Conservation (phyloP, 2,888 invertebrate genomes). For the Tromatobia lineatoria region DNA sequence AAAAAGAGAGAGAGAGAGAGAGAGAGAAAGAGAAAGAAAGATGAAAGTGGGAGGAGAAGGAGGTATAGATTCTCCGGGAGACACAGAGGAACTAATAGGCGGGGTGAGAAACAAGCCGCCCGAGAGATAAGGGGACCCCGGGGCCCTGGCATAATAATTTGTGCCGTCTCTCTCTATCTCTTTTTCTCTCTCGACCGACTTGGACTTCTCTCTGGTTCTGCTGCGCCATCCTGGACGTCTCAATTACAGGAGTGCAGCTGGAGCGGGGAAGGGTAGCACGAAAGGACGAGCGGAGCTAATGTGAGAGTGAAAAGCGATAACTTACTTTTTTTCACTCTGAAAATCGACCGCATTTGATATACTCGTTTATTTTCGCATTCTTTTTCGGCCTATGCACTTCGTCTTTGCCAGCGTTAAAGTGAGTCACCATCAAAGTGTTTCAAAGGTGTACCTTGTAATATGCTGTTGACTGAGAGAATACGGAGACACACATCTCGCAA, state of each 20-base stretch:
- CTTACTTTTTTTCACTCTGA: slow-evolving; percentile 3
- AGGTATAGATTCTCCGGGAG: slow-evolving; percentile 77
- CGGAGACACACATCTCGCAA: slow-evolving; percentile 9
- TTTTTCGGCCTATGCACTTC: neutral
- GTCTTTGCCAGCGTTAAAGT: neutral
- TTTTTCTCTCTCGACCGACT: slow-evolving; percentile 43
- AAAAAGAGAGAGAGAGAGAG: slow-evolving; percentile 24
- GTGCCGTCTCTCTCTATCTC: slow-evolving; percentile 68
- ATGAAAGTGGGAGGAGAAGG: slow-evolving; percentile 30
- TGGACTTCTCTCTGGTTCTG: slow-evolving; percentile 45
- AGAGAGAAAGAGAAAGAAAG: slow-evolving; percentile 16
- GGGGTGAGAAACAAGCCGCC: slow-evolving; percentile 82
- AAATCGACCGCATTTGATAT: neutral
- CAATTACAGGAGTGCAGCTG: slow-evolving; percentile 70
- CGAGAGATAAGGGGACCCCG: slow-evolving; percentile 79
- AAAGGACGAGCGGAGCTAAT: slow-evolving; percentile 25
- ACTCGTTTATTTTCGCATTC: neutral
- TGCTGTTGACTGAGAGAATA: neutral
- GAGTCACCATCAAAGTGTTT: neutral
- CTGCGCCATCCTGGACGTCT: slow-evolving; percentile 67
- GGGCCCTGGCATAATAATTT: slow-evolving; percentile 80
- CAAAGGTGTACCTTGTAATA: neutral
- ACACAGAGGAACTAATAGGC: slow-evolving; percentile 83
- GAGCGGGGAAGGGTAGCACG: slow-evolving; percentile 24
- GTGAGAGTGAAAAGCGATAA: slow-evolving; percentile 7